Evolutionary conservation across 2,797 vertebrate species (phyloP).

Genomic region (Parambassis ranga): DNA sequence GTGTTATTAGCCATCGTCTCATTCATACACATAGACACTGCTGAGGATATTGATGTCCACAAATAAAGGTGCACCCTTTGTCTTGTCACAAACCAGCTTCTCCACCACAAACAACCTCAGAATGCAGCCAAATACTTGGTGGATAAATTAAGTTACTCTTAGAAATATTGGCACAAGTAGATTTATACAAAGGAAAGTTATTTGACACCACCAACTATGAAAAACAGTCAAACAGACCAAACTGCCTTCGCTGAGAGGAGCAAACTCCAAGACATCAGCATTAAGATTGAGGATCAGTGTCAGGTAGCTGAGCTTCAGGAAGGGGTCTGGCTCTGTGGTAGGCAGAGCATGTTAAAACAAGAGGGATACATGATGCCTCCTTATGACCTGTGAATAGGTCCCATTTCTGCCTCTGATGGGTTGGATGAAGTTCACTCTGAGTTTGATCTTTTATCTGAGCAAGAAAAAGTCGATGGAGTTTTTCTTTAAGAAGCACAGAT

Average conservation of each 20-base stretch:
- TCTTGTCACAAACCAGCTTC: constrained; percentile 33
- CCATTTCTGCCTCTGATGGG: neutral
- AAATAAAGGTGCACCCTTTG: constrained; percentile 42
- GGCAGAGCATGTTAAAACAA: neutral
- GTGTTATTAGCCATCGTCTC: constrained; percentile 55
- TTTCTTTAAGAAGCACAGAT: neutral
- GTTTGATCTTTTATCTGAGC: constrained; percentile 7
- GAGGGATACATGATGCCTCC: neutral
- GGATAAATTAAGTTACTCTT: neutral
- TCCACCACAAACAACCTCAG: constrained; percentile 7
- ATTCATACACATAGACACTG: constrained; percentile 60
- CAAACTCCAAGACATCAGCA: neutral
- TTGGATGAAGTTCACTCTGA: neutral
- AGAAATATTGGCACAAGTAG: too few relatives aligned
- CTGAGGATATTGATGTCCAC: constrained; percentile 37
- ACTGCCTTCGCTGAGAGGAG: neutral
- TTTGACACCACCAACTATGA: neutral
- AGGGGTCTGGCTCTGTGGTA: neutral
- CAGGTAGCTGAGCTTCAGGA: neutral
- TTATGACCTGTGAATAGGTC: constrained; percentile 17
- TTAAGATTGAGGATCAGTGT: neutral
- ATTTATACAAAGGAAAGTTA: too few relatives aligned
- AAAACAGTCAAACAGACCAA: too few relatives aligned
- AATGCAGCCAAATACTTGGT: constrained; percentile 15
- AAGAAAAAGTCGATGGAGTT: neutral